Evolutionary conservation across 2,113 vertebrate species (phyloP), one percentile per base, ranked within the genome.

Genomic region (Zosterops lateralis): DNA sequence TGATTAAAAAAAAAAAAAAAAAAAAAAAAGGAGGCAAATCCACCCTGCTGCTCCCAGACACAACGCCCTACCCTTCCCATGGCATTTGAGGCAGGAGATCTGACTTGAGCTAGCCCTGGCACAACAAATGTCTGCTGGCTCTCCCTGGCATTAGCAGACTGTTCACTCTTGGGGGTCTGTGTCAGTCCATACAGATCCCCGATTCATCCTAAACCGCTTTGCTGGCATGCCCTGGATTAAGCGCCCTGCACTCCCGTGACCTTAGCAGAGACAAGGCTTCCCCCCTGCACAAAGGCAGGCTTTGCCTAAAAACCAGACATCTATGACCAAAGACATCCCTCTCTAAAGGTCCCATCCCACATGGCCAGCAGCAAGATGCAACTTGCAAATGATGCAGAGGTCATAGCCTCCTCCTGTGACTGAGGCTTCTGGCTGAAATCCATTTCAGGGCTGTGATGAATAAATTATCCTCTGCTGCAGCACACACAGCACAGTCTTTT

Each of bases 221-320:
- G 68, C 77, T 73, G 51, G 84, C 91, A 57, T 29, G 32, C 31
- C 13, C 48, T 34, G 80, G 77, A 87, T 92, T 67, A 92, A 91
- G 70, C 1, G 0, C 65, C 57, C 77, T 74, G 84, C 81, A 54
- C 87, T 87, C 29, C 57, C 11, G 0, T 87, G 93, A 95, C 92
- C 87, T 94, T 9, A 44, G 71, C 65, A 44, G 84, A 77, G 81
- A 67, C 34, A 36, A 74, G 60, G 51, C 68, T 53, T 45, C 7
- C 38, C 44, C 51, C 3, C 1, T 29, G 18, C 84, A 93, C 89
- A 96, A 91, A 96, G 89, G 10, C 57, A 68, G 61, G 61, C 81
- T 94, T 72, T 94, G 84, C 87, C 79, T 67, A 42, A 84, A 89
- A 91, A 22, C 2, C 87, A 92, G 95, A 71, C 84, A 26, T 54